Base-by-base conservation (phyloP, 35 echinoderm and acorn worm genomes). In the Ophioderma brevispina region DNA sequence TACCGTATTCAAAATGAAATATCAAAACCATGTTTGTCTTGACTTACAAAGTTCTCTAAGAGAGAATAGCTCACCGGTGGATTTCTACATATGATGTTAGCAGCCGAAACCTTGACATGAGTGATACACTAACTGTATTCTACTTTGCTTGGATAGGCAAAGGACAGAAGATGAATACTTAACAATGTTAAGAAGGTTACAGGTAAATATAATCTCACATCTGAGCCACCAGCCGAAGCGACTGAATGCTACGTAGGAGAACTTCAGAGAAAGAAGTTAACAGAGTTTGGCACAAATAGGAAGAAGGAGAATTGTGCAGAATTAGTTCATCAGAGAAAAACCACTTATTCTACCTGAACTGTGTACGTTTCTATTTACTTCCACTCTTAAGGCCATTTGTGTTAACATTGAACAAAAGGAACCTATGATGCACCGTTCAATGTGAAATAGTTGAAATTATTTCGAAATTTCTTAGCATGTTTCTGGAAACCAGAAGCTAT, bases 401-500 rank as follows among this genome's bases (percentile, higher is more conserved):
- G 8, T 52, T 52, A 52, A 52, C 46, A 52, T 52, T 52, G 46
- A 52, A 11, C 21, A 52, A 52, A 52, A 52, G 8, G 21, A 52
- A 21, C 46, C 46, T 52, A 52, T 52, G 46, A 52, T 52, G 46
- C 46, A 52, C 46, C 46, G 46, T 52, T 21, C 46, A 52, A 11
- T 8, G 21, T 52, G 46, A 52, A 52, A 21, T 52, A 11, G 46
- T 52, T 52, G 46, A 52, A 11, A n/a, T 52, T 52, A 52, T 52
- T 52, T 52, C 46, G 21, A 52, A 52, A 52, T 52, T 52, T 52
- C 46, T 52, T 52, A 21, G 46, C 46, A 52, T 70, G 59, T 70
- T 13, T 70, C 59, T 70, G 10, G 59, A 70, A 70, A 70, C 59
- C 59, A 70, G 59, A 70, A 70, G 59, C 59, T 70, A 70, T 70